Conservation (phyloP, 2,888 invertebrate species). For the Noctuana brunneofusca region DNA sequence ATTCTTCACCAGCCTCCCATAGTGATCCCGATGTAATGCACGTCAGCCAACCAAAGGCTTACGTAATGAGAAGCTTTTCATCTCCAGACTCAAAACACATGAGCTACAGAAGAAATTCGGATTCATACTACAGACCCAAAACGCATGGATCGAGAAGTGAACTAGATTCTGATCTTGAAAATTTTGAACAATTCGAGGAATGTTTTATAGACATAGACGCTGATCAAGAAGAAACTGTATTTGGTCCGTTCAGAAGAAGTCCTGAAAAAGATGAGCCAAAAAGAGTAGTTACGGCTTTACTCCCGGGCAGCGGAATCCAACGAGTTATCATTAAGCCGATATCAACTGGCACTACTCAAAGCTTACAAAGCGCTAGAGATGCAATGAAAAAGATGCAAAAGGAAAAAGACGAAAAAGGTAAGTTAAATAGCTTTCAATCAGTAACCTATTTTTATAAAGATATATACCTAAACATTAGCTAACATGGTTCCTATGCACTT, state of each 20-base stretch:
- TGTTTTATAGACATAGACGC: constrained; percentile 74
- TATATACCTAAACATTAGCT: background rate
- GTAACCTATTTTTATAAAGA: background rate
- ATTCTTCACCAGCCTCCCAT: constrained; percentile 67
- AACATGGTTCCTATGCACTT: background rate
- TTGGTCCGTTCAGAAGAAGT: constrained; percentile 57
- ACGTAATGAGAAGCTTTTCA: constrained; percentile 69
- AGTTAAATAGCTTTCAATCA: constrained; percentile 24
- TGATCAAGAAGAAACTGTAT: constrained; percentile 61
- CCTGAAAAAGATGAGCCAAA: constrained; percentile 68
- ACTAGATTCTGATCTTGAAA: constrained; percentile 71
- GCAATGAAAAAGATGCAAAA: constrained; percentile 57
- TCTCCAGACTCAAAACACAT: constrained; percentile 68
- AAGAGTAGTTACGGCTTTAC: constrained; percentile 64
- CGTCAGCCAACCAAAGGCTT: constrained; percentile 51
- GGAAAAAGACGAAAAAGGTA: constrained; percentile 58
- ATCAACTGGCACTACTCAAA: constrained; percentile 54
- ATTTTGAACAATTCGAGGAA: constrained; percentile 73
- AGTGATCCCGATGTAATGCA: constrained; percentile 53
- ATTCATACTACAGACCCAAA: constrained; percentile 65
- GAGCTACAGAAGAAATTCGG: constrained; percentile 63
- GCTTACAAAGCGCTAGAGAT: constrained; percentile 55
- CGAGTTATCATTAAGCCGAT: constrained; percentile 67
- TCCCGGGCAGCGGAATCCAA: constrained; percentile 76
- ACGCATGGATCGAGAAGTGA: constrained; percentile 67